phyloP scores from a whole-genome alignment of 2,113 vertebrate genomes.

The Corynorhinus townsendii region DNA sequence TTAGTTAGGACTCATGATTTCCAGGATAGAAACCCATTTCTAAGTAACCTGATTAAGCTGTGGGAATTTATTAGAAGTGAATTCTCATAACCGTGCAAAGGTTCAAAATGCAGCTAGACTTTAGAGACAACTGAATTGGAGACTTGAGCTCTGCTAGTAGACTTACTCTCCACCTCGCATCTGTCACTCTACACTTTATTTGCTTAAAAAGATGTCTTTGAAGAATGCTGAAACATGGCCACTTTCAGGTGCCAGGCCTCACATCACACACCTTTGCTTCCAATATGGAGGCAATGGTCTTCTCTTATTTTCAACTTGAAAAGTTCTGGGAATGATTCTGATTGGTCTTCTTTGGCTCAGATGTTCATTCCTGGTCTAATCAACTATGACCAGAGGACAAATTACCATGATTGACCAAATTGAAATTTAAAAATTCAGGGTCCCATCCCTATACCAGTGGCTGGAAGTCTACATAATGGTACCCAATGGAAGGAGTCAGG shows the following conservation, averaged over 20 bases:
- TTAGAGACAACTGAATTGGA: not conserved
- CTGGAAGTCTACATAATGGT: not conserved
- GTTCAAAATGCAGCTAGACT: not conserved
- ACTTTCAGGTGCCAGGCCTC: not conserved
- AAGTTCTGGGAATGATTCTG: not conserved
- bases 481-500: not conserved
- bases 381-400: not conserved
- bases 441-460: not conserved
- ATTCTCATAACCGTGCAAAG: not conserved
- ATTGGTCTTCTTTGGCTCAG: not conserved
- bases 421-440: not conserved
- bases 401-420: not conserved
- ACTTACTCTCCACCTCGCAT: not conserved
- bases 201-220: not conserved
- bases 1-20: not conserved
- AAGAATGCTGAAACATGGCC: not conserved
- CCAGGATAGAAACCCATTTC: not conserved
- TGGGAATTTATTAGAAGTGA: not conserved
- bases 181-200: not conserved
- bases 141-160: not conserved
- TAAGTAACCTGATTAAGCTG: not conserved
- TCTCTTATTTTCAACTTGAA: not conserved
- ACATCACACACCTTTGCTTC: not conserved
- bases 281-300: not conserved
- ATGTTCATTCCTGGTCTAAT: not conserved